Base-by-base conservation (phyloP, 2,888 invertebrate genomes). In the Elysia crispata region DNA sequence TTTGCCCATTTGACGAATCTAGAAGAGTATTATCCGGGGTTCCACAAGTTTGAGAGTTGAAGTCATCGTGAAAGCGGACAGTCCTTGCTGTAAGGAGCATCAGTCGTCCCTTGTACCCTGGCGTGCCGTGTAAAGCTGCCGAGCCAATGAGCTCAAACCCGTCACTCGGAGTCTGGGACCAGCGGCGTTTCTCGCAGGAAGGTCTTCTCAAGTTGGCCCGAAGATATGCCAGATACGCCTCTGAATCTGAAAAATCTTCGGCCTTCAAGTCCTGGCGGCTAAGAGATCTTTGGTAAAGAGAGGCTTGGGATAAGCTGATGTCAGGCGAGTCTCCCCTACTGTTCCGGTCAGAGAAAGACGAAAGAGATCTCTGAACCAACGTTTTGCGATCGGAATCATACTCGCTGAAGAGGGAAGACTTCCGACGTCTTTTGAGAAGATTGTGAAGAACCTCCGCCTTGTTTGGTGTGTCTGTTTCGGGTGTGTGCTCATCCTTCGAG, bases 81-180 rank as follows among this genome's bases (percentile, higher is more conserved):
- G 66, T 66, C 23, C 66, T 25, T 18, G 25, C 18, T 66, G 66
- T 66, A 25, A 66, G 66, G 25, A 66, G 23, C 66, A 66, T 66
- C 25, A 66, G 66, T 5, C 66, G n/a, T 1, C 66, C 66, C 28
- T 66, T 66, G 66, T 66, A 66, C 8, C 28, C 28, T 1, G 66
- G 66, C 18, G 66, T 20, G n/a, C 66, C 66, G 28, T 66, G 66
- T 3, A 66, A 18, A 1, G 66, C 66, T 5, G 13, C 28, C 3
- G 18, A 25, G 28, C 66, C 66, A 25, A 66, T 66, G 66, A 66
- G 25, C 25, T 66, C 25, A 66, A 66, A 66, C 23, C 28, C 28
- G 1, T 28, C 18, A 30, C 30, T 30, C 1, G 66, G 28, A 5
- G 66, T 66, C 28, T 25, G 18, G 18, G 28, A 28, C 18, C 28